Evolutionary conservation across 2,797 vertebrate species (phyloP).

Genomic region (Pseudopleuronectes americanus): DNA sequence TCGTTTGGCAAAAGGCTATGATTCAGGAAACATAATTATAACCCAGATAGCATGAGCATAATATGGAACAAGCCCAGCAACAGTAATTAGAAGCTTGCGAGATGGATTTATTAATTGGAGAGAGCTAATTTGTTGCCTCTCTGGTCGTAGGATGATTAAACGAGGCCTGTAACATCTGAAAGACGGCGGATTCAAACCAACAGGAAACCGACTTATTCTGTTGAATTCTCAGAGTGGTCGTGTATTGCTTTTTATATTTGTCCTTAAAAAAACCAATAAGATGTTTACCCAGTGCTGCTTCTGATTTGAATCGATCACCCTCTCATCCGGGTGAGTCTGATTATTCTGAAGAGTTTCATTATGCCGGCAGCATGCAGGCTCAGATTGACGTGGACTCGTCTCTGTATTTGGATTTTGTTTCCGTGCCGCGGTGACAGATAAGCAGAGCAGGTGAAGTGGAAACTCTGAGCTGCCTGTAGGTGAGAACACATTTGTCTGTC

Average conservation of each 20-base stretch:
- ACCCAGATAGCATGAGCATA: constrained; percentile 54
- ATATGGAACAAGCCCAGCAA: constrained; percentile 66
- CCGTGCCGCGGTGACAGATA: background rate
- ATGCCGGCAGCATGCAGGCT: constrained; percentile 7
- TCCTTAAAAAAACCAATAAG: constrained; percentile 1
- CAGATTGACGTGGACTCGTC: constrained; percentile 1
- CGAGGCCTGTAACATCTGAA: constrained; percentile 41
- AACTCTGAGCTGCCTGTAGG: constrained; percentile 24
- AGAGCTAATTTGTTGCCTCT: constrained; percentile 59
- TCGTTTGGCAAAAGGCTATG: constrained; percentile 44
- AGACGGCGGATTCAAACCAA: constrained; percentile 23
- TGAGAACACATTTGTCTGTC: constrained; percentile 28
- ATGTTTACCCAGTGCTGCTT: constrained; percentile 8
- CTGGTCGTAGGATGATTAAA: constrained; percentile 51
- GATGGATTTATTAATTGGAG: constrained; percentile 60
- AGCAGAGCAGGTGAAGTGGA: constrained; percentile 28
- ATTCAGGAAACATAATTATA: constrained; percentile 63
- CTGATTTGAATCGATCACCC: background rate
- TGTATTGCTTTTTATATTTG: background rate
- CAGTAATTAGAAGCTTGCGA: constrained; percentile 65
- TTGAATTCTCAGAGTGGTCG: background rate
- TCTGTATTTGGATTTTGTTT: constrained; percentile 20
- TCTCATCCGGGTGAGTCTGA: constrained; percentile 18
- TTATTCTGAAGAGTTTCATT: constrained; percentile 35
- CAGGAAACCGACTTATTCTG: constrained; percentile 10